Conservation (phyloP, 2,797 vertebrate genomes). For the Pangasius mekongensis region DNA sequence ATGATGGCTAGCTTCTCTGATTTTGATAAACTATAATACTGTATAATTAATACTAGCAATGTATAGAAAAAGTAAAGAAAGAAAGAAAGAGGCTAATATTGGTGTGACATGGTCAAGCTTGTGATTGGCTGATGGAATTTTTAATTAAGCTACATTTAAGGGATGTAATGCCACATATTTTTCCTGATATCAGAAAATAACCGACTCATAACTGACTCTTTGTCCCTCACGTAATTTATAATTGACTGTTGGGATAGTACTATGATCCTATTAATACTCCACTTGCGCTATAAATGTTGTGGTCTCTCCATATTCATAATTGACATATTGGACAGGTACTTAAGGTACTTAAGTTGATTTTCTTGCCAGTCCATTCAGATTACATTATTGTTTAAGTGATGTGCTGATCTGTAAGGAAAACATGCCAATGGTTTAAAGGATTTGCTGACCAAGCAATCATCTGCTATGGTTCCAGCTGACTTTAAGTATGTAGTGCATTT, state of each 20-base stretch:
- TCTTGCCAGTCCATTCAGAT: too few species aligned
- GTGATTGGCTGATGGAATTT: background rate
- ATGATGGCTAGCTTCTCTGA: background rate
- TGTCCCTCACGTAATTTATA: too few species aligned
- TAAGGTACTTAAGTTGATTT: too few species aligned
- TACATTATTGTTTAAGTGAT: background rate
- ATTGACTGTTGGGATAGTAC: background rate
- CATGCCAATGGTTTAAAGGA: background rate
- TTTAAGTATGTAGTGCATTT: too few species aligned
- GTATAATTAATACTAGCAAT: background rate
- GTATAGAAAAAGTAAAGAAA: background rate
- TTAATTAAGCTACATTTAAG: background rate
- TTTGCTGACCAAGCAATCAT: background rate
- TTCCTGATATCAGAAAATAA: background rate
- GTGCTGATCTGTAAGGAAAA: background rate
- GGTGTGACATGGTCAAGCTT: background rate
- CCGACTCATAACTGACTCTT: too few species aligned
- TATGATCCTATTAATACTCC: background rate
- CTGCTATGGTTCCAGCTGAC: background rate
- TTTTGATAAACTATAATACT: background rate
- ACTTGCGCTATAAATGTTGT: too few species aligned
- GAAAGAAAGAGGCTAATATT: background rate
- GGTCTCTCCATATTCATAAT: too few species aligned
- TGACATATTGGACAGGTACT: too few species aligned
- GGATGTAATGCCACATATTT: background rate